A percentile compares a stretch with the other conserved stretches of the same genome.
phyloP scores from a whole-genome alignment of 2,888 invertebrate species.

The Callyntrura sp. region DNA sequence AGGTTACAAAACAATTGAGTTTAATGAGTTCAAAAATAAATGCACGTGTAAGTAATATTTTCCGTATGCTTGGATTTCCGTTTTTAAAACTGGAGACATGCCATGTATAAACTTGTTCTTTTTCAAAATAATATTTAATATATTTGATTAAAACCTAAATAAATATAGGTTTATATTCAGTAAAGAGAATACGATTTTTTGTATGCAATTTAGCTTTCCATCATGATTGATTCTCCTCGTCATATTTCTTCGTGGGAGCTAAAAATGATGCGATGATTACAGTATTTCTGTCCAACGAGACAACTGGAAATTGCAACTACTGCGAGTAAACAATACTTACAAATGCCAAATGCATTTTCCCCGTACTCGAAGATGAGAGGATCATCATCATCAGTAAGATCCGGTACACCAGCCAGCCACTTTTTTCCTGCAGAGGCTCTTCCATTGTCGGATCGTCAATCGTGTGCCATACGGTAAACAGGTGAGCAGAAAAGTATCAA shows the following conservation, averaged over 20 bases:
- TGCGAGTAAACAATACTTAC: conserved; percentile 34
- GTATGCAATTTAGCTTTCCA: conserved; percentile 20
- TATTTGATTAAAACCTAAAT: background rate
- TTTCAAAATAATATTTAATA: background rate
- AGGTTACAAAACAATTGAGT: too few species aligned
- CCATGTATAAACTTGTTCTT: background rate
- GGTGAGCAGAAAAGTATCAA: too few species aligned
- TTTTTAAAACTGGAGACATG: background rate
- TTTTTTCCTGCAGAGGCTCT: too few species aligned
- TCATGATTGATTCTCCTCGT: conserved; percentile 36
- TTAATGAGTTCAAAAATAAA: too few species aligned
- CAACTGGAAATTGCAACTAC: conserved; percentile 42
- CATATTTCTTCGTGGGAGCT: background rate
- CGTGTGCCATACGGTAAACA: conserved; percentile 70
- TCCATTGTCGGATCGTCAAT: background rate
- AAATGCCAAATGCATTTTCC: too few species aligned
- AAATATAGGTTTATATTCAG: too few species aligned
- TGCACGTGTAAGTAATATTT: too few species aligned
- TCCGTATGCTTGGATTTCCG: too few species aligned
- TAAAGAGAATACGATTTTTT: conserved; percentile 29
- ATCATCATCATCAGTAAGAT: background rate
- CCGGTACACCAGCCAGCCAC: conserved; percentile 24
- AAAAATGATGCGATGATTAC: conserved; percentile 10
- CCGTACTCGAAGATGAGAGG: conserved; percentile 17
- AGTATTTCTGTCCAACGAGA: conserved; percentile 11